phyloP scores from a whole-genome alignment of 2,113 vertebrate genomes.

The Pipa parva region DNA sequence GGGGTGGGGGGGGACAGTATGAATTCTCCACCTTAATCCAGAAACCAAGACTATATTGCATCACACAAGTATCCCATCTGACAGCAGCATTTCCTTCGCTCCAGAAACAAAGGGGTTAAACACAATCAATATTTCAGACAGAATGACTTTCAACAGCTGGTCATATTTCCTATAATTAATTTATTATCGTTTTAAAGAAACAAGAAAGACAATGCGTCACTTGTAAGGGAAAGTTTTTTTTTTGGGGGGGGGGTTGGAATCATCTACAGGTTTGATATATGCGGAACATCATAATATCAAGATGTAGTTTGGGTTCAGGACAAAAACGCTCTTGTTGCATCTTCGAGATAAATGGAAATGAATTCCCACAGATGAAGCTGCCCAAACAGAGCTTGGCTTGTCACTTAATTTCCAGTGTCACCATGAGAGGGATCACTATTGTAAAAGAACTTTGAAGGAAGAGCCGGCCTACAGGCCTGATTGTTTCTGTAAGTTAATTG shows the following conservation, averaged over 20 bases:
- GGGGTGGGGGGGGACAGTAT: no score
- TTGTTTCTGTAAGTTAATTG: slow-evolving; percentile 71
- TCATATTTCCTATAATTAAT: slow-evolving; percentile 46
- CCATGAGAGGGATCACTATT: slow-evolving; percentile 62
- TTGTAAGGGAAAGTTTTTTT: slow-evolving; percentile 58
- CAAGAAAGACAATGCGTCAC: slow-evolving; percentile 60
- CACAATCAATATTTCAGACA: neutral
- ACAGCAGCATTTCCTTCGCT: neutral
- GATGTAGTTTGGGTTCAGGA: slow-evolving; percentile 60
- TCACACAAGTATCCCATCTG: no score
- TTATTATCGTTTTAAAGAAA: neutral
- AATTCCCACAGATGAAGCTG: slow-evolving; percentile 69
- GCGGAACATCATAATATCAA: slow-evolving; percentile 59
- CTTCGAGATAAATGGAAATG: slow-evolving; percentile 59
- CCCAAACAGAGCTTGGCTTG: slow-evolving; percentile 65
- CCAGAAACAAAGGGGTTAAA: neutral
- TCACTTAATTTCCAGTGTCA: slow-evolving; percentile 57
- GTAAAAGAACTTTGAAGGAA: slow-evolving; percentile 68
- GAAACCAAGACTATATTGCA: no score
- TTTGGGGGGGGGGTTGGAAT: slow-evolving; percentile 15
- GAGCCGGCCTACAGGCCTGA: slow-evolving; percentile 66
- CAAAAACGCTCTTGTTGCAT: slow-evolving; percentile 65
- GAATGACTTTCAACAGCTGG: neutral
- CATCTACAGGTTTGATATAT: slow-evolving; percentile 56
- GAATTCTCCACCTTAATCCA: no score